Base-by-base conservation (phyloP, 53 echinoderm and acorn worm genomes). In the Patiria pectinifera region DNA sequence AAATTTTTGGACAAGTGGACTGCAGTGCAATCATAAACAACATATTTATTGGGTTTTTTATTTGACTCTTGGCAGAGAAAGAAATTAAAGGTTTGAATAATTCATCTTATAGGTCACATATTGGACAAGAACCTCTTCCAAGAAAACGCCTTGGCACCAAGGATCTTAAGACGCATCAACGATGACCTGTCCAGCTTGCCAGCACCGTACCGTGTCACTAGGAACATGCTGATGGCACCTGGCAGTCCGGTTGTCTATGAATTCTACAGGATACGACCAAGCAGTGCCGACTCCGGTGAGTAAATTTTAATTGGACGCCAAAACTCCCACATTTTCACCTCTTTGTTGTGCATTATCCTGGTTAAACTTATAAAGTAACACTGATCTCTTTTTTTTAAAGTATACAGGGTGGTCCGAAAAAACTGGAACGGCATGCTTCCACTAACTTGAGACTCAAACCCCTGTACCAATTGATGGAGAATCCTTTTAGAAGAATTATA, bases 101-200 rank as follows among this genome's bases (percentile, higher is more conserved):
- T 46, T 48, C 15, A 88, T 76, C 53, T 24, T 58, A 47, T 69
- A 98, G 99, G 99, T 77, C 95, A 98, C 86, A 94, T 98, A 77
- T 92, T 96, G 96, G 99, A 98, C 84, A 98, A 98, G 92, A 98
- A 98, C 74, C 95, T 95, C 23, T 97, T 97, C 78, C 97, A 95
- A 91, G 92, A 94, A 80, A 95, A 98, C 48, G 93, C 95, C 59
- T 72, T 95, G 15, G 85, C 92, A 16, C 94, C 99, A 16, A 93
- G 91, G 89, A 84, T 96, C 72, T 93, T 94, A 44, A 62, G 96
- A 70, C 96, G 97, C 26, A 95, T 98, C 92, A 97, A 97, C 45
- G 99, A 98, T 86, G 99, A 98, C 78, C 91, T 98, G n/a, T 98
- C 99, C 15, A 94, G 92, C 24, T 70, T 95, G 24, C 99, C 99